Base-by-base conservation (phyloP, 2,888 invertebrate genomes). In the Sthenelais limicola region DNA sequence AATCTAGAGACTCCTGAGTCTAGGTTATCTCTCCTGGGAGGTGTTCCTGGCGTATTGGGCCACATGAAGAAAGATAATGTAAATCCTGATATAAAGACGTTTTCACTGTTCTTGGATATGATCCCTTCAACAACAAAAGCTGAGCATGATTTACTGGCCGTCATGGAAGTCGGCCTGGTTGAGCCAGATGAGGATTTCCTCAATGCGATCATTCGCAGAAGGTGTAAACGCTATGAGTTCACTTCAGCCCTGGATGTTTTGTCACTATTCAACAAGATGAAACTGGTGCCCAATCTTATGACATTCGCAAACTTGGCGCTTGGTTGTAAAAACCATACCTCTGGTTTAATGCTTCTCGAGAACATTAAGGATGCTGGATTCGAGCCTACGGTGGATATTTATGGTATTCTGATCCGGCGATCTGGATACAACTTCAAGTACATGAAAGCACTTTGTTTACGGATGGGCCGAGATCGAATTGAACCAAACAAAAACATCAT, bases 221-320 rank as follows among this genome's bases (percentile, higher is more conserved):
- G 94, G 73, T 92, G 92, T 82, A 88, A 92, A 82, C 89, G 94
- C 78, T 43, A 43, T 5, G 73, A 79, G 38, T 71, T 54, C 56
- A 43, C 33, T 2, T 70, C 43, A 30, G 95, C 94, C 18, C 62
- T 38, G 91, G 83, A 83, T 35, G 87, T 90, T 3, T 77, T 91
- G 21, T 73, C 79, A 30, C 73, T 89, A 54, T 80, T 85, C 68
- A 54, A 67, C 4, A 71, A 74, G 21, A 30, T 78, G 18, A 68
- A 75, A 15, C 49, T 85, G 24, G 52, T 71, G 12, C 82, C 83
- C 0, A 79, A 84, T 73, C 77, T 82, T 48, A 69, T 94, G 80
- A 97, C 97, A 0, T 97, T 93, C 89, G 96, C 96, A 51, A 92
- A 93, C 0, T 87, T 97, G 74, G 93, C 97, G 0, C 87, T 96